These are phyloP conservation scores for Gasteruption jaculator DNA, from an alignment of 2,888 invertebrate genomes.

Conservation along the genomic window DNA sequence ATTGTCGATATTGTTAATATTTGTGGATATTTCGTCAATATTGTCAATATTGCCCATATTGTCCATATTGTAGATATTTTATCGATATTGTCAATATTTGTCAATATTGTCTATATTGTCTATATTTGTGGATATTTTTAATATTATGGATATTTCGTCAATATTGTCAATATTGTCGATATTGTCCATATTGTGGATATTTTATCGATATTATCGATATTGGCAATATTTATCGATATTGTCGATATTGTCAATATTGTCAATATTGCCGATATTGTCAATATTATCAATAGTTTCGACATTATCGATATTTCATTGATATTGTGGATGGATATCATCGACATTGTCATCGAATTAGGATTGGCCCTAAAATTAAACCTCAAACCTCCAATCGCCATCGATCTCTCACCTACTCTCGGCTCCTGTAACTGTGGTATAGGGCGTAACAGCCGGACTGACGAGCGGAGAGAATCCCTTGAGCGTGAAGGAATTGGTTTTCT, in stretches of 20 bases:
- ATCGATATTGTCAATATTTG: not conserved
- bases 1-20: not conserved
- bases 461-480: slow-evolving; percentile 62
- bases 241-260: too few relatives aligned
- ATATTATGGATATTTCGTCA: not conserved
- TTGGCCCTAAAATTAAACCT: too few relatives aligned
- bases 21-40: too few relatives aligned
- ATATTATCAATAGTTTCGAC: not conserved
- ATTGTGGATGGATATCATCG: not conserved
- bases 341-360: too few relatives aligned
- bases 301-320: not conserved
- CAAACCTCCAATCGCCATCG: too few relatives aligned
- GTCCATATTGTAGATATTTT: too few relatives aligned
- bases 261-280: too few relatives aligned
- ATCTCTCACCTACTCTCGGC: slow-evolving; percentile 74
- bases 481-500: slow-evolving; percentile 89
- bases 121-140: not conserved
- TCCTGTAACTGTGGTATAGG: slow-evolving; percentile 83
- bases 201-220: not conserved
- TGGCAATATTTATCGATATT: too few relatives aligned
- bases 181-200: not conserved
- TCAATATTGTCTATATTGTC: not conserved
- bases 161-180: not conserved
- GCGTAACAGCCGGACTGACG: slow-evolving; percentile 54
- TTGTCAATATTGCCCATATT: too few relatives aligned